Evolutionary conservation across 1,140 invertebrate genomes (phyloP).

Genomic region (Callitettix versicolor): DNA sequence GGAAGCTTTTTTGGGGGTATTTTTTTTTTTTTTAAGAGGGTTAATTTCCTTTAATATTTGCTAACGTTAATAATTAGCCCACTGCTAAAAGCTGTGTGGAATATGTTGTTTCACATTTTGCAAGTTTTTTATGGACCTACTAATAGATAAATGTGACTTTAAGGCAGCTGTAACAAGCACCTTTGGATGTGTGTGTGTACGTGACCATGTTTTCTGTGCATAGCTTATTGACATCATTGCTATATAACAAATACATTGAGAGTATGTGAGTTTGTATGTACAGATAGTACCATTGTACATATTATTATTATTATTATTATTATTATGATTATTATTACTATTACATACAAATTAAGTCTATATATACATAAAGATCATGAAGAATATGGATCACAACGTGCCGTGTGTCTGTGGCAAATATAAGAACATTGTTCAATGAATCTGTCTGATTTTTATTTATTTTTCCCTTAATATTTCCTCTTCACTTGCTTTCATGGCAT

Average conservation of each 20-base stretch:
- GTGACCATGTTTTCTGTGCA: conserved; percentile 4
- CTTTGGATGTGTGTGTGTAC: conserved; percentile 3
- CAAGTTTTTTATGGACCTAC: conserved; percentile 15
- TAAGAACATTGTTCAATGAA: conserved; percentile 15
- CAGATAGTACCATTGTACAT: conserved; percentile 14
- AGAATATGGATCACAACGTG: not conserved
- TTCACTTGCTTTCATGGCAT: too few species aligned
- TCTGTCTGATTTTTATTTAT: too few species aligned
- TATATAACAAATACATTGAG: conserved; percentile 10
- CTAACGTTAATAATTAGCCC: too few species aligned
- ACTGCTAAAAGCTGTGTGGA: not conserved
- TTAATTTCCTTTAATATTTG: too few species aligned
- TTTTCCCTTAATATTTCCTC: too few species aligned
- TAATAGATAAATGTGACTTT: conserved; percentile 1
- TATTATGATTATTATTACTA: conserved; percentile 12
- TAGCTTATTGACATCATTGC: conserved; percentile 5
- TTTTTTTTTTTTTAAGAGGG: conserved; percentile 1
- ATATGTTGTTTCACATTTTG: conserved; percentile 7
- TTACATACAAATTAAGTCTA: conserved; percentile 15
- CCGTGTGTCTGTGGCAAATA: conserved; percentile 14
- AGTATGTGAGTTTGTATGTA: conserved; percentile 14
- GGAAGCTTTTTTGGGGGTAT: conserved; percentile 11
- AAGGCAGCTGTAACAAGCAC: not conserved
- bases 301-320: conserved; percentile 12
- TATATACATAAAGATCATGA: conserved; percentile 11